phyloP scores from a whole-genome alignment of 2,888 invertebrate species.

The Hedychridium roseum region DNA sequence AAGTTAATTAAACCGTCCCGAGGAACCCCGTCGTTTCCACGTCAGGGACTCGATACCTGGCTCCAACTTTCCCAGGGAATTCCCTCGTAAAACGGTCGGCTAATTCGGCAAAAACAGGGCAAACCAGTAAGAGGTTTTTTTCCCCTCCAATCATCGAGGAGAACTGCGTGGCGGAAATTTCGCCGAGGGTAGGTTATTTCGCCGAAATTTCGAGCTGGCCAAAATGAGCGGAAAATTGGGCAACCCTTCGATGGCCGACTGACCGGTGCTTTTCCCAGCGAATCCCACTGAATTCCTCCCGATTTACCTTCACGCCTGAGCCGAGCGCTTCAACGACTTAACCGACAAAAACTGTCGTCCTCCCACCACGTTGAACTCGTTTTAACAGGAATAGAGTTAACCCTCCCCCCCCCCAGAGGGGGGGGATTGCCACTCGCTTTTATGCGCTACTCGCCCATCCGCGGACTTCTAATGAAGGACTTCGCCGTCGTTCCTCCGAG shows the following conservation, averaged over 20 bases:
- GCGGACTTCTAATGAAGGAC: too few relatives aligned
- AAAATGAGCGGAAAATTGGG: too few relatives aligned
- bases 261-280: neutral
- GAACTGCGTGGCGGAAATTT: too few relatives aligned
- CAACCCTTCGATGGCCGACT: too few relatives aligned
- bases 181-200: too few relatives aligned
- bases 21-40: slow-evolving; percentile 6
- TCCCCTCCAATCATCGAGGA: too few relatives aligned
- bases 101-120: too few relatives aligned
- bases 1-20: slow-evolving; percentile 20
- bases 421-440: neutral
- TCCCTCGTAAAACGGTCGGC: too few relatives aligned
- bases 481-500: too few relatives aligned
- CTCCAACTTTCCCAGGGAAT: too few relatives aligned
- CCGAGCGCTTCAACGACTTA: slow-evolving; percentile 15
- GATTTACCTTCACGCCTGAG: slow-evolving; percentile 11
- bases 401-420: neutral
- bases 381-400: slow-evolving; percentile 24
- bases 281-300: neutral
- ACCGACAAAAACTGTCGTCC: slow-evolving; percentile 18
- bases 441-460: neutral
- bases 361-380: slow-evolving; percentile 12
- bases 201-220: neutral
- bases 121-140: too few relatives aligned
- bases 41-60: too few relatives aligned